These are phyloP conservation scores for Deroplatys truncata DNA, from an alignment of 2,888 invertebrate genomes.

Conservation along the genomic window DNA sequence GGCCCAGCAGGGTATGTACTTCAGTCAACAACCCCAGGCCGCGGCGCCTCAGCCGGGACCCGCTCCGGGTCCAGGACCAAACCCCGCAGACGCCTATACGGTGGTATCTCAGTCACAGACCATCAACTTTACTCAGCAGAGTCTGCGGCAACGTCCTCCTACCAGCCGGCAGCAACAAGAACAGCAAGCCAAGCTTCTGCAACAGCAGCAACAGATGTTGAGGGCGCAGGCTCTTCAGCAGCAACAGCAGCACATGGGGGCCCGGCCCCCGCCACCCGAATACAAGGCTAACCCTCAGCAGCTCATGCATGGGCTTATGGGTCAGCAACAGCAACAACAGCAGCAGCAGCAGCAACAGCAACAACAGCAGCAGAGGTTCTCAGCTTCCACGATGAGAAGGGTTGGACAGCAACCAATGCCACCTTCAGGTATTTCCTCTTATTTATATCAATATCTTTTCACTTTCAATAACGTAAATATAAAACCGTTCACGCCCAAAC, in stretches of 20 bases:
- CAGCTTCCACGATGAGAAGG: slow-evolving; percentile 48
- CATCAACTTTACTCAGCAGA: slow-evolving; percentile 76
- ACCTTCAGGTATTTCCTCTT: slow-evolving; percentile 52
- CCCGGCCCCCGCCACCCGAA: slow-evolving; percentile 78
- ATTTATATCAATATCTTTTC: background rate
- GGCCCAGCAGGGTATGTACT: slow-evolving; percentile 82
- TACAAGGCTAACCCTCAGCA: slow-evolving; percentile 66
- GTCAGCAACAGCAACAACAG: slow-evolving; percentile 29
- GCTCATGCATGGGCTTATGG: slow-evolving; percentile 28
- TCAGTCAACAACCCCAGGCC: slow-evolving; percentile 50
- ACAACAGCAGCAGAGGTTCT: slow-evolving; percentile 28
- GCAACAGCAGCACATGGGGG: slow-evolving; percentile 47
- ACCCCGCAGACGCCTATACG: slow-evolving; percentile 50
- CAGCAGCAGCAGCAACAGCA: slow-evolving; percentile 27
- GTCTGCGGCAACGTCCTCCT: slow-evolving; percentile 39
- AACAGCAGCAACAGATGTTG: slow-evolving; percentile 52
- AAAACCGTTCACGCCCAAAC: too few relatives aligned
- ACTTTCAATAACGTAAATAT: too few relatives aligned
- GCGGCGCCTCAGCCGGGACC: slow-evolving; percentile 35
- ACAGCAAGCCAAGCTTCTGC: slow-evolving; percentile 38
- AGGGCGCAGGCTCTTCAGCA: slow-evolving; percentile 45
- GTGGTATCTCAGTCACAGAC: slow-evolving; percentile 75
- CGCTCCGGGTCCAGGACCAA: slow-evolving; percentile 20
- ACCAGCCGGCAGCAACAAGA: background rate
- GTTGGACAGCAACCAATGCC: slow-evolving; percentile 69